Base-by-base conservation (phyloP, 2,888 invertebrate genomes). In the Aproaerema taeniolella region DNA sequence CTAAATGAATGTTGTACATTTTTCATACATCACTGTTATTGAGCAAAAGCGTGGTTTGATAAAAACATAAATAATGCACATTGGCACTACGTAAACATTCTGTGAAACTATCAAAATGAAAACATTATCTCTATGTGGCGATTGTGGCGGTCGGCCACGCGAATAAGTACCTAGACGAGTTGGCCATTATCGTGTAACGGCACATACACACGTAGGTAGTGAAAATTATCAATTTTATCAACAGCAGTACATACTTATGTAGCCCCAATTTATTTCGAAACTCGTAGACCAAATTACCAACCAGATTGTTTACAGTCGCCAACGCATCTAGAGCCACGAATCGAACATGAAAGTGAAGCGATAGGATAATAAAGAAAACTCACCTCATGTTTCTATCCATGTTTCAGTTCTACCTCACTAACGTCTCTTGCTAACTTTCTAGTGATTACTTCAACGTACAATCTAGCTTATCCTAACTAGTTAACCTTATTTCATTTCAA, bases 311-410 rank as follows among this genome's bases (percentile, higher is more conserved):
- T 46, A 45, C 26, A 11, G 16, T 28, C 14, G 11, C 28, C 26
- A 42, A 45, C 28, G 13, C 43, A 10, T 28, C 13, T 33, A 35
- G 26, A 37, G 38, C 38, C 31, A 45, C 38, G 43, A 40, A 45
- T 45, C 45, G 45, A 49, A 52, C 52, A 60, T 55, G 61, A 65
- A 65, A 63, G 61, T 57, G 46, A 48, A 62, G 54, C 55, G 55
- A 71, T 67, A 63, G 62, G 53, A 65, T 55, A n/a, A n/a, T n/a
- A 66, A 65, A 59, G 58, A 58, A 59, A 53, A 58, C 80, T 72
- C 62, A 82, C 86, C 86, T 85, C 80, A 83, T 78, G 58, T 73
- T 83, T 59, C 82, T 78, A 59, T 82, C 82, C 80, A 82, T 82
- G 49, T 64, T 75, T 60, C 52, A 46, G 58, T 61, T 56, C 54